Base-by-base conservation (phyloP, 2,888 invertebrate genomes). In the Dicycla oo region DNA sequence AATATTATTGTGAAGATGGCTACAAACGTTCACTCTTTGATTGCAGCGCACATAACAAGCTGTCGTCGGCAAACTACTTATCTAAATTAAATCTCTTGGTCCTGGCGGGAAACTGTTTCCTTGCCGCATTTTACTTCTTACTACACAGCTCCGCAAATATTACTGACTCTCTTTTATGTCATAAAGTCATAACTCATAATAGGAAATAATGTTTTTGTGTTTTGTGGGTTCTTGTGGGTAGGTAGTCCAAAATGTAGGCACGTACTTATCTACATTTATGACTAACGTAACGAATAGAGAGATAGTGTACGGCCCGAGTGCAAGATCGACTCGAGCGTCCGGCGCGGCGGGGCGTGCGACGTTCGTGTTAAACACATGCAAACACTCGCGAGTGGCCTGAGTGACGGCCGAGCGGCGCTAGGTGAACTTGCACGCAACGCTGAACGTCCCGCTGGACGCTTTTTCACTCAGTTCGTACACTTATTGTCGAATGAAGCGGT, bases 21-120 rank as follows among this genome's bases (percentile, higher is more conserved):
- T 57, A 69, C 60, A 75, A 65, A 82, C 77, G 78, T 81, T 84
- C 82, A 65, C 65, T 62, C 62, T 58, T 85, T 88, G 87, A 88
- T 86, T 87, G 86, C 85, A 80, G 83, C 75, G 79, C 78, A 83
- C 83, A 80, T 86, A 90, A 88, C 88, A 82, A 84, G 88, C 89
- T 90, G 90, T 90, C 91, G 88, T 86, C 89, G 79, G 84, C 91
- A 90, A 87, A 90, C 88, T 88, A 89, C 91, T 91, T 92, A 92
- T 92, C 92, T 91, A 90, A 92, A 92, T 93, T 90, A 91, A 92
- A 93, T 92, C 91, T 90, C 80, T 87, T 87, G 85, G 84, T 89
- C 87, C 84, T 86, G 86, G 73, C 78, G 85, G 85, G 73, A 84
- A 81, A 87, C 83, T 83, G 80, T 84, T 87, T 86, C 82, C 85